Evolutionary conservation across 2,797 vertebrate species (phyloP), one percentile per base, ranked within the genome.

Genomic region (Phrynocephalus vlangalii): DNA sequence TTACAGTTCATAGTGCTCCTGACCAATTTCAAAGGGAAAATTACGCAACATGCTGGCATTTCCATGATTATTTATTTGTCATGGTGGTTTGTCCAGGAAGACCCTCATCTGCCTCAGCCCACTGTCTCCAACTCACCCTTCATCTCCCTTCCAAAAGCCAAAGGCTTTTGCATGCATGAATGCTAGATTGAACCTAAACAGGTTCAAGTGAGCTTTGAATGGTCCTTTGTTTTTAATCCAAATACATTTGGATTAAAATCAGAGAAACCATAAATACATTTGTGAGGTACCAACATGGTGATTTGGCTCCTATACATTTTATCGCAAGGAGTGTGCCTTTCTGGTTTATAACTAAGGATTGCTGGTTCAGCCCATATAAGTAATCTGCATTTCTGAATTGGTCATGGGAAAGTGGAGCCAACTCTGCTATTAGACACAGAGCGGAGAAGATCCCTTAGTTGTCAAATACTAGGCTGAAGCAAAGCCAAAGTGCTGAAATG

Each of bases 1-100:
- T 93, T 80, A 26, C 48, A 82, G 77, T 71, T n/a, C 70, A 84
- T n/a, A 50, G 22, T 28, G 63, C 83, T 91, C 85, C 30, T 20
- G 56, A 22, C 56, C n/a, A 60, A 33, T 48, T 48, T 33, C n/a
- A 18, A 18, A 87, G 11, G 67, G 72, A 15, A 76, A 81, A 86
- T 24, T 13, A n/a, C 33, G 75, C 83, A 20, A 15, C 71, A 30
- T 22, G 63, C 60, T 85, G 44, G 5, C 13, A 77, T 77, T 68
- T 78, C 63, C 20, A 33, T 52, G 28, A n/a, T 56, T 85, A 15
- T 13, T 68, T 85, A 70, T 44, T 70, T 78, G n/a, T 22, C 50
- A 33, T 10, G 11, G 5, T 6, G 28, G 38, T 10, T 78, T 77
- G 60, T 63, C 63, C 66, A 26, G 52, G 52, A 18, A 63, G 18